A percentile compares a stretch with the other conserved stretches of the same genome.
phyloP scores from a whole-genome alignment of 2,888 invertebrate species.

The Mythimna loreyi region DNA sequence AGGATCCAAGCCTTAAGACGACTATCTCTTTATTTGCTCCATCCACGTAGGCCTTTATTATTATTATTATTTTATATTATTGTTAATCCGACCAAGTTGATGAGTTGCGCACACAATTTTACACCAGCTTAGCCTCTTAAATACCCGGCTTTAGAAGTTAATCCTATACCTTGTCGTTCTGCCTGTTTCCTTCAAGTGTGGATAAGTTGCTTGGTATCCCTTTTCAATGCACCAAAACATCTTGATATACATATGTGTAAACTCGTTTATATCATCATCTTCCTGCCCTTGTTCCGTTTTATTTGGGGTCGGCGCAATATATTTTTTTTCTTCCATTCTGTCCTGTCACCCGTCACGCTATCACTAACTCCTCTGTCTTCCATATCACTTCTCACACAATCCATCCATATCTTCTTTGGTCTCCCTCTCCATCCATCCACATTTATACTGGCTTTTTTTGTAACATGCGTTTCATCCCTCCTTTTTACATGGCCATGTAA shows the following conservation, averaged over 20 bases:
- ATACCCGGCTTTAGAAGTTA: slow-evolving; percentile 32
- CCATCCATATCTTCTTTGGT: no score
- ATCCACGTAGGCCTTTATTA: slow-evolving; percentile 35
- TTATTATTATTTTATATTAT: no score
- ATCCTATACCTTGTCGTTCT: slow-evolving; percentile 31
- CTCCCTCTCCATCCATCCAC: no score
- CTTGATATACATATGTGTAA: background rate
- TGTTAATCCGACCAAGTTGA: slow-evolving; percentile 52
- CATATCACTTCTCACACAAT: no score
- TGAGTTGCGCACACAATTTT: slow-evolving; percentile 45
- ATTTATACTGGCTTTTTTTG: no score
- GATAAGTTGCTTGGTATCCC: slow-evolving; percentile 22
- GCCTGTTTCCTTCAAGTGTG: slow-evolving; percentile 23
- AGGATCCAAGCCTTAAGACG: slow-evolving; percentile 17
- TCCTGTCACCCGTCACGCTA: no score
- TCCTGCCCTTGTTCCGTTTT: no score
- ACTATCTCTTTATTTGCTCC: slow-evolving; percentile 37
- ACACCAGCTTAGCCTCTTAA: slow-evolving; percentile 33
- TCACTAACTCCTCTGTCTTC: no score
- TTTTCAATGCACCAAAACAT: slow-evolving; percentile 13
- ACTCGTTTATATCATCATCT: slow-evolving; percentile 25
- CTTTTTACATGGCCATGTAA: no score
- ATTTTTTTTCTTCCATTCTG: no score
- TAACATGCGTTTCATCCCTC: no score
- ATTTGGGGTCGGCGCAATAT: no score